Base-by-base conservation (phyloP, 2,888 invertebrate genomes). In the Heteromyza rotundicornis region DNA sequence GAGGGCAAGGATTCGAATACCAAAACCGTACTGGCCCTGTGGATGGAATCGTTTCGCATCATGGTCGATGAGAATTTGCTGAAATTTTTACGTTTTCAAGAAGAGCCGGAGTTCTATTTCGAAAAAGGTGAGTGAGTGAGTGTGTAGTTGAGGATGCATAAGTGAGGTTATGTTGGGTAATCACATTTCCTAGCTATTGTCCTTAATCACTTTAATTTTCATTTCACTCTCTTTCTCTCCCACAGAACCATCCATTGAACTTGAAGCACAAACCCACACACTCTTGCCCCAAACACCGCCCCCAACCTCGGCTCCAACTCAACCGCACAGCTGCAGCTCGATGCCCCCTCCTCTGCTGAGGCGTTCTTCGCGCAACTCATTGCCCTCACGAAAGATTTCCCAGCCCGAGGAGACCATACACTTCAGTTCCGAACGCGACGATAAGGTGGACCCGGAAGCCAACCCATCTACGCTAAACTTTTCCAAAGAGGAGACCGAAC, bases 361-460 rank as follows among this genome's bases (percentile, higher is more conserved):
- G 16, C 76, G 75, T 17, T 64, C 73, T 0, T 79, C 75, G 14
- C 72, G 76, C 2, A 77, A 74, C 59, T 72, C 73, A 0, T 44
- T 69, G 23, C 65, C 65, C 0, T 68, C 72, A 10, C 75, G 80
- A 12, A 80, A 76, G 64, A 68, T 77, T 16, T 76, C 78, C 1
- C 73, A 77, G 22, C 82, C 82, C 0, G 80, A 77, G 55, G 82
- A 83, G 68, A 83, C 83, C 0, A 71, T 83, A 53, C 83, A 84
- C 56, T 74, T 77, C 1, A 83, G 83, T 54, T 83, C 83, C 0
- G 84, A 84, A 47, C 78, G 80, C 1, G 83, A 81, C 47, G 82
- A 82, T 44, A 77, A 76, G 63, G 47, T 72, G 47, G 49, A 65
- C 16, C 8, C 64, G n/a, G 64, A 66, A 2, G 35, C 59, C 35